These are phyloP conservation scores for Collichthys lucidus DNA, from an alignment of 2,113 vertebrate genomes.

Conservation along the genomic window DNA sequence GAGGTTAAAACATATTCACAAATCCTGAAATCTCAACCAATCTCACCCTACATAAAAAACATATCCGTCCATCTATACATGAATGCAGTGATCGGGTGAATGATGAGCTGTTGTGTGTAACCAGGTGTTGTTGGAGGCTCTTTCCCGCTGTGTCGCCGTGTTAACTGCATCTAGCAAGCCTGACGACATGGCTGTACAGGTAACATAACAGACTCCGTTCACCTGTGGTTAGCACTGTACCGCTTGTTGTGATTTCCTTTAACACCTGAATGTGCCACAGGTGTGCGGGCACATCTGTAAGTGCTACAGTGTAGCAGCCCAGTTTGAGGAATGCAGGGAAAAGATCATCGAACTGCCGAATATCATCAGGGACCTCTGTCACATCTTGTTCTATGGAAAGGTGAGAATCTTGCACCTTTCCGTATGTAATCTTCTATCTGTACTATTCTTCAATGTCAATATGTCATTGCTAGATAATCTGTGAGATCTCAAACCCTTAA, in stretches of 20 bases:
- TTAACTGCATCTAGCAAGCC: constrained; percentile 93
- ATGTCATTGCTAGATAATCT: neutral
- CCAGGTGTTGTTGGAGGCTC: constrained; percentile 93
- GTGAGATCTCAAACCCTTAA: neutral
- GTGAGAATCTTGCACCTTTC: constrained; percentile 73
- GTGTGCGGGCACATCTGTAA: constrained; percentile 96
- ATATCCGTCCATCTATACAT: too few species aligned
- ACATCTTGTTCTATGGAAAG: constrained; percentile 95
- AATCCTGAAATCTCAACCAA: neutral
- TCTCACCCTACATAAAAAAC: too few species aligned
- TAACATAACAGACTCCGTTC: constrained; percentile 54
- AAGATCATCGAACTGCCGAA: constrained; percentile 96
- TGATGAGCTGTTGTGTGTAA: constrained; percentile 8
- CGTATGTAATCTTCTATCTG: neutral
- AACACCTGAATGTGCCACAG: constrained; percentile 72
- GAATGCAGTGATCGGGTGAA: neutral
- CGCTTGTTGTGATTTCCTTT: neutral
- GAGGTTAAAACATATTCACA: constrained; percentile 87
- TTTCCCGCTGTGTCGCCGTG: constrained; percentile 95
- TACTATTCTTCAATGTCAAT: neutral
- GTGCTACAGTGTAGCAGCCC: constrained; percentile 97
- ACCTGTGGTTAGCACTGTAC: neutral
- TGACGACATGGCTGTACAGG: constrained; percentile 97
- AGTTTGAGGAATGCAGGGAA: constrained; percentile 98
- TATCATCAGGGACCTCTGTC: constrained; percentile 96